Conservation (phyloP, 1,140 invertebrate genomes). For the Ceratoteleas bidentatus region DNA sequence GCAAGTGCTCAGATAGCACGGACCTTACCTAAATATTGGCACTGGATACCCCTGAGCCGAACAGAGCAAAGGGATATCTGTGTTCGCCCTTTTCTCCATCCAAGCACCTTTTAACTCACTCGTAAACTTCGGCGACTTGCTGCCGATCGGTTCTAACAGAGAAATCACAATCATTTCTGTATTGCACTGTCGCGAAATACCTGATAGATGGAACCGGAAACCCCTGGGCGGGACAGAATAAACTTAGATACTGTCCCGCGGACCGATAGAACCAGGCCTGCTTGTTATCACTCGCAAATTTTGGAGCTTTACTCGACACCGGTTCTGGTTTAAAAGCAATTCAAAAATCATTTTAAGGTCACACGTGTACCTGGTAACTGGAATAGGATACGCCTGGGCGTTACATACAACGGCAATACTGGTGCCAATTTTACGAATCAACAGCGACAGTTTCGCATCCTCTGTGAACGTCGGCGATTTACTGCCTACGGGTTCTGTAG, state of each 20-base stretch:
- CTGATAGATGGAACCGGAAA: slow-evolving; percentile 85
- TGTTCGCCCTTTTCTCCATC: slow-evolving; percentile 74
- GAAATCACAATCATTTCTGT: slow-evolving; percentile 12
- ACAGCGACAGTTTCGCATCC: slow-evolving; percentile 73
- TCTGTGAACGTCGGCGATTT: slow-evolving; percentile 75
- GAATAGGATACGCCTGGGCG: slow-evolving; percentile 86
- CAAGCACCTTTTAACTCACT: slow-evolving; percentile 78
- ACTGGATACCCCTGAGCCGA: slow-evolving; percentile 78
- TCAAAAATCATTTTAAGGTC: slow-evolving; percentile 48
- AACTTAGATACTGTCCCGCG: slow-evolving; percentile 72
- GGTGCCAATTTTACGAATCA: slow-evolving; percentile 74
- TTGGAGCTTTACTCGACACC: slow-evolving; percentile 84
- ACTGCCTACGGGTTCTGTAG: slow-evolving; percentile 76
- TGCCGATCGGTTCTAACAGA: slow-evolving; percentile 82
- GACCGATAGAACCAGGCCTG: slow-evolving; percentile 73
- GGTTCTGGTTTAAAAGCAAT: slow-evolving; percentile 80
- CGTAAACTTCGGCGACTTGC: slow-evolving; percentile 81
- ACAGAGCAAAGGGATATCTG: slow-evolving; percentile 73
- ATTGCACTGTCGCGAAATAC: slow-evolving; percentile 67
- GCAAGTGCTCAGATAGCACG: slow-evolving; percentile 10
- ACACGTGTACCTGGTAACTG: slow-evolving; percentile 84
- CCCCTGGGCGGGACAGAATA: slow-evolving; percentile 85
- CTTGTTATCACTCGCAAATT: slow-evolving; percentile 83
- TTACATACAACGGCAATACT: slow-evolving; percentile 84
- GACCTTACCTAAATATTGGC: slow-evolving; percentile 75